Percentiles rank a stretch among this genome's conserved stretches.
phyloP scores from a whole-genome alignment of 2,888 invertebrate species.

The Diplolepis rosae region DNA sequence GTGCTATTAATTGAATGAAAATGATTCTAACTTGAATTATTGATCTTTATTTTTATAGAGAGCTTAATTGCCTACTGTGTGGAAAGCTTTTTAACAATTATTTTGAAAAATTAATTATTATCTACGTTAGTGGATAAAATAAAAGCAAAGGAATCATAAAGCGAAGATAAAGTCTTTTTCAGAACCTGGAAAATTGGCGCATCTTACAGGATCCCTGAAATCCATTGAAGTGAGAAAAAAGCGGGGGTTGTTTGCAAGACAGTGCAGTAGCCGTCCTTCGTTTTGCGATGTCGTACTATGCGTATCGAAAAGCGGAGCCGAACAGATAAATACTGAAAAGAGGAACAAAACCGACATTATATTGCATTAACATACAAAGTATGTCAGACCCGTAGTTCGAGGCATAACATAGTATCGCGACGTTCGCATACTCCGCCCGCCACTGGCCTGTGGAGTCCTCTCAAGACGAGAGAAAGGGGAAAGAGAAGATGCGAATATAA shows the following conservation, averaged over 20 bases:
- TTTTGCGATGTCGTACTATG: constrained; percentile 46
- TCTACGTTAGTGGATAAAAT: too few species aligned
- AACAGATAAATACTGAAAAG: constrained; percentile 72
- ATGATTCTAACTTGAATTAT: too few species aligned
- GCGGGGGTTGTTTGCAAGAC: constrained; percentile 45
- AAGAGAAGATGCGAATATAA: constrained; percentile 27
- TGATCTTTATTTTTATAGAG: too few species aligned
- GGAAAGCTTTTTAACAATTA: too few species aligned
- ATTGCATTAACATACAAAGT: constrained; percentile 74
- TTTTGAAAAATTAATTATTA: too few species aligned
- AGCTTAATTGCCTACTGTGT: too few species aligned
- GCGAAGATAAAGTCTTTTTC: constrained; percentile 31
- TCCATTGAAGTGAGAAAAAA: constrained; percentile 22
- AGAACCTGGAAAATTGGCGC: constrained; percentile 27
- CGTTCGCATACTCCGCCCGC: constrained; percentile 64
- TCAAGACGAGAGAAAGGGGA: constrained; percentile 31
- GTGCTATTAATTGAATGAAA: too few species aligned
- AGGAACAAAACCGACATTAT: constrained; percentile 73
- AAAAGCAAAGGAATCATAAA: neutral
- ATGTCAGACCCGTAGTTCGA: constrained; percentile 70
- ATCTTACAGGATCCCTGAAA: constrained; percentile 9
- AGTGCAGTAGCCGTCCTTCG: constrained; percentile 36
- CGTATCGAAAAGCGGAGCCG: constrained; percentile 59
- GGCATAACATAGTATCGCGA: constrained; percentile 72
- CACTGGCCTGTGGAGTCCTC: constrained; percentile 33